phyloP scores from a whole-genome alignment of 2,113 vertebrate genomes.

The Coreoperca whiteheadi region DNA sequence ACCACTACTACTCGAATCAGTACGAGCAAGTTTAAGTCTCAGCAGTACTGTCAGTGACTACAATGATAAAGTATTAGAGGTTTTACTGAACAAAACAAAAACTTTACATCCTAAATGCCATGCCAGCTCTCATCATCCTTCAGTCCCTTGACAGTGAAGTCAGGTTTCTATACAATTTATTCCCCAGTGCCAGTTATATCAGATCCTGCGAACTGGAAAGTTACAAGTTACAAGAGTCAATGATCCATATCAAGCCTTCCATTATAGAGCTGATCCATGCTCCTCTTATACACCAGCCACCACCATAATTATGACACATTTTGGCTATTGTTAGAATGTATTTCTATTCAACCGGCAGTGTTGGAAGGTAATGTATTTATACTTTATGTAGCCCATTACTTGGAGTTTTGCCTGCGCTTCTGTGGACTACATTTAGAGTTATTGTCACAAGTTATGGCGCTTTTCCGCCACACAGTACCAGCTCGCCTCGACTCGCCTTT shows the following conservation, averaged over 20 bases:
- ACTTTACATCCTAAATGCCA: background rate
- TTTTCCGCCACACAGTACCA: no score
- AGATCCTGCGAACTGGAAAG: background rate
- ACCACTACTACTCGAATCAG: background rate
- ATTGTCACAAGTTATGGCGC: no score
- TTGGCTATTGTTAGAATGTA: background rate
- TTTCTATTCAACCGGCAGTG: background rate
- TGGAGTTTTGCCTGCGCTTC: background rate
- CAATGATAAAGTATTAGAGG: background rate
- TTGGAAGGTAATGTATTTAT: background rate
- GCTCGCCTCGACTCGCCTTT: no score
- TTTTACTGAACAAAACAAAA: background rate
- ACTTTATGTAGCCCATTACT: background rate
- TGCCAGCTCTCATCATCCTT: background rate
- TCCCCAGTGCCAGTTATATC: background rate
- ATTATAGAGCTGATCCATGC: background rate
- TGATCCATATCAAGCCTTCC: background rate
- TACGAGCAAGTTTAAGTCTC: background rate
- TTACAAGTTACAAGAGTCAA: conserved; percentile 6
- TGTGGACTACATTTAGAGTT: background rate
- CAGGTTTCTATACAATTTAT: background rate
- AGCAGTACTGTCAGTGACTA: background rate
- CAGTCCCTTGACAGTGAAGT: background rate
- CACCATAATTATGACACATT: background rate
- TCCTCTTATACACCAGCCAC: background rate